Evolutionary conservation across 2,888 invertebrate genomes (phyloP), one percentile per base, ranked within the genome.

Genomic region (Drepanosiphum platanoidis): DNA sequence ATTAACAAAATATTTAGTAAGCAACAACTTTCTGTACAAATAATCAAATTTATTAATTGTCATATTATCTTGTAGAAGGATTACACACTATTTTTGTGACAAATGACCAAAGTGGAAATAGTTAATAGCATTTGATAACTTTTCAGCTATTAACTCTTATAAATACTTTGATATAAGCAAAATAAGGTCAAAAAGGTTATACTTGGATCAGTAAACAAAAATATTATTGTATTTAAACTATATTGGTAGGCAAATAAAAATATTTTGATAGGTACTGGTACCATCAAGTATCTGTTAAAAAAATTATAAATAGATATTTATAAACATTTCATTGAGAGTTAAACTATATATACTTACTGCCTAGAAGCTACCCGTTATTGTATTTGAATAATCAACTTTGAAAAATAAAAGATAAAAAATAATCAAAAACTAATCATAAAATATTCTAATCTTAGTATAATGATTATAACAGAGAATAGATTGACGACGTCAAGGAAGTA

Each of bases 1-100:
- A 91, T 96, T 96, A 1, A 95, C 96, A 89, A 98, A 99, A 90
- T 98, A 97, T 90, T 95, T 95, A 1, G 96, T 95, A 86, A 97
- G 91, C 86, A 98, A 92, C 89, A 98, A 92, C 89, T 95, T 94
- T 88, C 97, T 92, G 90, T 97, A 98, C 81, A 96, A 91, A 87
- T 94, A 93, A 90, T 96, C 96, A 88, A 96, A 88, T 87, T 90
- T 87, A 88, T 91, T 91, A 27, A 90, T 89, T 34, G 90, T 88
- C 89, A 89, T 89, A 75, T 71, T 89, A 75, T 74, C 30, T 75
- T 27, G 27, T 36, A 36, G 36, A 18, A 68, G 13, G 8, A 46
- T 22, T 64, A 27, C 7, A n/a, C 7, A 70, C 0, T 27, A 70
- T 36, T 30, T 58, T 13, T 39, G 36, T 32, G 7, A 71, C 52